Evolutionary conservation across 2,797 vertebrate genomes (phyloP), one percentile per base, ranked within the genome.

Genomic region (Prionace glauca): DNA sequence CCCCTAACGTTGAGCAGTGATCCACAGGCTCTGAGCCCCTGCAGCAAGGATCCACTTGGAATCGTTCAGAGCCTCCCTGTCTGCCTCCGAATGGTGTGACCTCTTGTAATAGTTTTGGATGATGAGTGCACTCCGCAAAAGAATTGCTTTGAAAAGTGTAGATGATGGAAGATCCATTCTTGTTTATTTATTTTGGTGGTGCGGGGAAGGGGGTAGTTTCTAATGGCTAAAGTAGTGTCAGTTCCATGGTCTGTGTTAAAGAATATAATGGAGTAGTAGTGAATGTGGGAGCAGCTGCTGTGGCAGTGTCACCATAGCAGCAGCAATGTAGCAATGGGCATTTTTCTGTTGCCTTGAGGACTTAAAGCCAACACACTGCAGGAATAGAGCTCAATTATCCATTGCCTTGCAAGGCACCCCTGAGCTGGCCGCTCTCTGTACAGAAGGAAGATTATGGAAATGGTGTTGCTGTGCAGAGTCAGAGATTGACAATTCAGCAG

Each of bases 341-440:
- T 91, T 26, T 91, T n/a, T 84, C 81, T 45, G 81, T 84, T 84
- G 81, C 18, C 45, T 41, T 84, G 81, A 84, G 29, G 88, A 90
- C 87, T 90, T 60, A 14, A 62, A 62, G 87, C 87, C 87, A 90
- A n/a, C 32, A 90, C 32, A n/a, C 87, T 62, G 87, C 87, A 90
- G 56, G 29, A 56, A 90, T 5, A 90, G 87, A 32, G 56, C 26
- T 62, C 87, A 77, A 84, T 84, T 84, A 84, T 41, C 79, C 16
- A 41, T 41, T 45, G 79, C 79, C 79, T 22, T 84, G 81, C 20
- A 65, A n/a, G 60, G 88, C 87, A 60, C 29, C 56, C 87, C 87
- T 62, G 29, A 90, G 60, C 60, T 62, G 56, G 88, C 65, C 29
- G 14, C 67, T 91, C 29, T 91, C 29, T 60, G 60, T 90, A 90